Base-by-base conservation (phyloP, 1,140 invertebrate species). In the Pseudomyrmex pallidus region DNA sequence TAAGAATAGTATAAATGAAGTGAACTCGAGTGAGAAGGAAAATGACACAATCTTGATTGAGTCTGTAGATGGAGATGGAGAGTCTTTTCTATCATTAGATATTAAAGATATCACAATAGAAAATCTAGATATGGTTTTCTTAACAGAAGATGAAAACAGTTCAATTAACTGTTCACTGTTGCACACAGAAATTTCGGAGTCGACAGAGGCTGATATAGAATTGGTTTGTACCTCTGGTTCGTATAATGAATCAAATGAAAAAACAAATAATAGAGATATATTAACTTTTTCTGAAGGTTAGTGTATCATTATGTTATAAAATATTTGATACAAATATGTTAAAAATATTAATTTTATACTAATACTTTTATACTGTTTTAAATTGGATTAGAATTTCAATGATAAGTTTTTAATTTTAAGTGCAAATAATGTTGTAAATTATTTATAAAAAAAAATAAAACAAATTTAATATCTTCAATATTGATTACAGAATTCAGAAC, bases 381-480 rank as follows among this genome's bases (percentile, higher is more conserved):
- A 17, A 54, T 15, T 20, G 2, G 20, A 56, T 56, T 48, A 8
- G 4, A 66, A 66, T 46, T 66, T 8, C 9, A 66, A 20, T 48
- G 13, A 17, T 46, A 46, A 66, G 63, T 66, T 66, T 66, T 12
- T 2, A 66, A 66, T 66, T 12, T 3, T 5, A 9, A 35, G 9
- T 66, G 44, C 44, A 48, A n/a, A 66, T 46, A 13, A 15, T 66
- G 17, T 46, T 48, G 9, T 12, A 12, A 66, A 66, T 7, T 17
- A 66, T 46, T 64, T n/a, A 15, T 10, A 64, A 46, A 66, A 66
- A 12, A 10, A 10, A 46, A 63, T 63, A 66, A 66, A 66, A 66
- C 48, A 46, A 66, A 66, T 66, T 66, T 48, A 48, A 66, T 48
- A 46, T 66, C 12, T 66, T 48, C 1, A 66, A 66, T 66, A 66